Evolutionary conservation across 2,888 invertebrate genomes (phyloP), one percentile per base, ranked within the genome.

Genomic region (Euplexia lucipara): DNA sequence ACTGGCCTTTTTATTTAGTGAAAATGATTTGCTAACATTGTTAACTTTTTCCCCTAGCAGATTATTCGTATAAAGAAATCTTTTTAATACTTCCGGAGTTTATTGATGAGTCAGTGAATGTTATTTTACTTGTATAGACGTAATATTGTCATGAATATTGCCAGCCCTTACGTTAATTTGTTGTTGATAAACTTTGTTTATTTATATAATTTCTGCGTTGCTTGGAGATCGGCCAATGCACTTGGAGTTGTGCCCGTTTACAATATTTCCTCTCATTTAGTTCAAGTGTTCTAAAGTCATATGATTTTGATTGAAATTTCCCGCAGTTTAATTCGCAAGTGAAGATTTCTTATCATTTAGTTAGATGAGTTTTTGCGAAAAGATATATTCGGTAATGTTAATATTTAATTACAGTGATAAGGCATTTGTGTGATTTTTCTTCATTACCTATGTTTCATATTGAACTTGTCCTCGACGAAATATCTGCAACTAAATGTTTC

Each of bases 331-430:
- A 54, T n/a, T 41, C 3, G 5, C 8, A 42, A 49, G 57, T 54
- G 66, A 47, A 56, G 12, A 14, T 37, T 30, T 54, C 39, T 73
- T 73, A 73, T 73, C 72, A 20, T 48, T 22, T 22, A 52, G 42
- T 22, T 22, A 52, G 42, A 65, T 65, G 35, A 73, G 53, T 78
- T 77, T 66, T 44, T 66, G 75, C 51, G 45, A 74, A 70, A 58
- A 56, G 41, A 72, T 54, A 37, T 49, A 70, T 60, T 49, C 77
- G 57, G 51, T 78, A 70, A 56, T 18, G 52, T 60, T 20, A 70
- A 76, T 70, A 75, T 70, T 75, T 34, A 47, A n/a, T 62, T 22
- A 42, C 5, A 48, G 67, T 56, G 56, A 73, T 71, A 76, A 59
- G 32, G 37, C 5, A 3, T 10, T 39, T 26, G 5, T 37, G 32